phyloP scores from a whole-genome alignment of 1,140 invertebrate genomes.

The Triops longicaudatus region DNA sequence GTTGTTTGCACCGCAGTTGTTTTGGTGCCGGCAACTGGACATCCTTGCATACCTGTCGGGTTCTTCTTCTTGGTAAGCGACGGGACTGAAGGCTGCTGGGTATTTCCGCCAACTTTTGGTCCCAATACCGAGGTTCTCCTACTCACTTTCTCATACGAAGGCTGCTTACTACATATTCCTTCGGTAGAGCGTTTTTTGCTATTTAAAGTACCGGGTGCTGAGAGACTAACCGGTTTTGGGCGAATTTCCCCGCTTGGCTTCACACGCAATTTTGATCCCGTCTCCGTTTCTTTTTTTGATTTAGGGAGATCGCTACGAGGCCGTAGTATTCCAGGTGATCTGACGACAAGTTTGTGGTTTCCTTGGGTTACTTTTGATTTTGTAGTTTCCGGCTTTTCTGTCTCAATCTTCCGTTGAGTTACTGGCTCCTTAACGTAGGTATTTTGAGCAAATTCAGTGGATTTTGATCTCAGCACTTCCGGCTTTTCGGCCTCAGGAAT shows the following conservation, averaged over 20 bases:
- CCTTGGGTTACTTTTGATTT: neutral
- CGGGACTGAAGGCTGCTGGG: too few relatives aligned
- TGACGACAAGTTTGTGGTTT: neutral
- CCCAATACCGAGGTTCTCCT: too few relatives aligned
- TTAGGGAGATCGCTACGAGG: neutral
- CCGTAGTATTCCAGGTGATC: neutral
- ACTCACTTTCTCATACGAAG: neutral
- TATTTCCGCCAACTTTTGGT: too few relatives aligned
- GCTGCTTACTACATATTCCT: neutral
- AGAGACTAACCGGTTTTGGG: neutral
- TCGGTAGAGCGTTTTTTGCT: neutral
- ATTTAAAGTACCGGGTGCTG: neutral
- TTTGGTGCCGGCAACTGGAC: neutral
- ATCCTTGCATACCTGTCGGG: neutral
- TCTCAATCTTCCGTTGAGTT: too few relatives aligned
- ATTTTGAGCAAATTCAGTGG: too few relatives aligned
- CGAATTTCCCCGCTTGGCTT: neutral
- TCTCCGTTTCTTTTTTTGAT: neutral
- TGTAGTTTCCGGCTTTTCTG: neutral
- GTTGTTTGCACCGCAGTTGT: neutral
- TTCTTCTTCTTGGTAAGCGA: too few relatives aligned
- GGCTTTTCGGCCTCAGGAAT: neutral
- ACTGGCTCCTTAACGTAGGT: too few relatives aligned
- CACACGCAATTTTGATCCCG: neutral
- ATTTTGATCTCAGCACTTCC: neutral